phyloP scores from a whole-genome alignment of 2,113 vertebrate genomes.

The Trachemys scripta region DNA sequence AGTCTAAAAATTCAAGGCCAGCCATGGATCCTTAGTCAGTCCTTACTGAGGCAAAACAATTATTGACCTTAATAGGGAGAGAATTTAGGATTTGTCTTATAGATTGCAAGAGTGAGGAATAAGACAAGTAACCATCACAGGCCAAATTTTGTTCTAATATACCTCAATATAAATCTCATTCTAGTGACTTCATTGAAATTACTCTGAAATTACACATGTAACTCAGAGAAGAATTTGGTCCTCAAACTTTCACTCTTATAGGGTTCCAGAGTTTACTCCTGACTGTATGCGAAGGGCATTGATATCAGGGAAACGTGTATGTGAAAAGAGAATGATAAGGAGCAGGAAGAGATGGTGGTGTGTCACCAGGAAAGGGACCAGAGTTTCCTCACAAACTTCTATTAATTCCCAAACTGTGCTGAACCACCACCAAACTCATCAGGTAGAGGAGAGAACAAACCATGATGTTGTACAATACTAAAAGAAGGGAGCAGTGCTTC shows the following conservation, averaged over 20 bases:
- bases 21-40: fast-evolving
- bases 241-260: background rate
- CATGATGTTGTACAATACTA: background rate
- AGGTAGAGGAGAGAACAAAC: background rate
- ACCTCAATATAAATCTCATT: background rate
- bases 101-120: background rate
- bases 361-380: background rate
- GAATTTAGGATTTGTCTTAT: background rate
- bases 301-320: background rate
- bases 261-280: background rate
- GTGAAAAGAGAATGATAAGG: background rate
- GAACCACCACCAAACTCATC: background rate
- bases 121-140: fast-evolving
- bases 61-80: background rate
- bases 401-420: background rate
- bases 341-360: background rate
- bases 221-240: background rate
- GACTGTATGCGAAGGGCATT: background rate
- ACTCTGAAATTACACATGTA: background rate
- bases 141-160: background rate
- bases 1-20: background rate
- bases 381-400: background rate
- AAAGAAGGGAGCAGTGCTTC: background rate
- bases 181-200: background rate
- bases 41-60: background rate